Evolutionary conservation across 2,797 vertebrate species (phyloP), one percentile per base, ranked within the genome.

Genomic region (Taeniopygia guttata): DNA sequence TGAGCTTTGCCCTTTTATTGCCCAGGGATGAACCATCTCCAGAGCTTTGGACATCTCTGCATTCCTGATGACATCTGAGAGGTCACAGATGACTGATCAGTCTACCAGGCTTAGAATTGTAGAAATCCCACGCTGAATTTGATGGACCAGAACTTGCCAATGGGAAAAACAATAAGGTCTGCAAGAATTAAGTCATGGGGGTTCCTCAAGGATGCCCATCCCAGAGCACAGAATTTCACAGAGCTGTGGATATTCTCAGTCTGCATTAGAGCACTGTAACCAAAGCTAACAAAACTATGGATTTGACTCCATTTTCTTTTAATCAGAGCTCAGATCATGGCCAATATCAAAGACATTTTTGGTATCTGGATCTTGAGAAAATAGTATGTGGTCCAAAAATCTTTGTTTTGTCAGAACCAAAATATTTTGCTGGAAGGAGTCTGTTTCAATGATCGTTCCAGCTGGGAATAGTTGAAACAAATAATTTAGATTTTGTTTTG

Each of bases 401-500:
- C 27, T 16, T 34, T 74, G 18, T 17, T 85, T 82, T 87, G 10
- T 84, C 46, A 80, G 72, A 90, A 77, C 1, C 25, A 74, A 89
- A 95, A 81, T 83, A 78, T 92, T 96, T 91, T 87, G 48, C 82
- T 55, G 54, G 11, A 90, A 60, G 23, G 43, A 94, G 62, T 63
- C 56, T 87, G 62, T 85, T 92, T 86, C 89, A 75, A 18, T 73
- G 34, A 66, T 83, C 69, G 58, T 40, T 95, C 79, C 82, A 95
- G 91, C 84, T 95, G 79, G 87, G 84, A 87, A 68, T 15, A 72
- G 55, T 75, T 87, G 87, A 93, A 95, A 87, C 46, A 87, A 93
- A 89, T 79, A 0, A 87, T 75, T 93, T 78, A 42, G n/a, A 45
- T 67, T 89, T 93, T 92, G 62, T 95, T 95, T 95, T 92, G 69